Evolutionary conservation across 2,888 invertebrate genomes (phyloP), one percentile per base, ranked within the genome.

Genomic region (Caenorhabditis sp.): DNA sequence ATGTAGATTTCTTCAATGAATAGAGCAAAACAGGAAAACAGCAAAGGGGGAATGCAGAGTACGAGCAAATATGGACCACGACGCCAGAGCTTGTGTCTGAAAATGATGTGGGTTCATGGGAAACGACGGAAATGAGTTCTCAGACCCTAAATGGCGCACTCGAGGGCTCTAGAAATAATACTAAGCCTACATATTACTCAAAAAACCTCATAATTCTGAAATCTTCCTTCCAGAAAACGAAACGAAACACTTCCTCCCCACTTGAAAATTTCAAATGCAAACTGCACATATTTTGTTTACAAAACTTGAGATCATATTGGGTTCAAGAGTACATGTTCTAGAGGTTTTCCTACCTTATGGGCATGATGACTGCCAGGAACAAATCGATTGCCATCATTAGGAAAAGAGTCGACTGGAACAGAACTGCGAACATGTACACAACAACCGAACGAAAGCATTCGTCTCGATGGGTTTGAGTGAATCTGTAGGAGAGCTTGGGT

Each of bases 361-460:
- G 83, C 76, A 83, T 79, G 19, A 79, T 70, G 35, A 83, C 83
- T 7, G 83, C 83, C 24, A 83, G 41, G n/a, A 79, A 74, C 12
- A 83, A 58, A 56, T 83, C 83, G 19, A 83, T 74, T 14, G 83
- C 73, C 83, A 83, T 83, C 83, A 83, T 83, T 24, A 83, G 56
- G n/a, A 83, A 83, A 1, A 83, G 70, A 28, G 74, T 79, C 2
- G 83, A 83, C 41, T 83, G 83, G 38, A 83, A 83, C 31, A 83
- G 74, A n/a, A 83, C 70, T 7, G 83, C 83, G 35, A 83, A 83
- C 83, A 83, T 83, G 64, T 83, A 83, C 12, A 83, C 79, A 38
- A 79, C 51, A 24, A 83, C 83, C 0, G 83, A 83, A n/a, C 83
- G 83, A 41, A 69, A 83, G 51, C 83, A 83, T 63, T 83, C 83